These are phyloP conservation scores for Drosophila atripex DNA, from an alignment of 2,888 invertebrate genomes.

Conservation along the genomic window DNA sequence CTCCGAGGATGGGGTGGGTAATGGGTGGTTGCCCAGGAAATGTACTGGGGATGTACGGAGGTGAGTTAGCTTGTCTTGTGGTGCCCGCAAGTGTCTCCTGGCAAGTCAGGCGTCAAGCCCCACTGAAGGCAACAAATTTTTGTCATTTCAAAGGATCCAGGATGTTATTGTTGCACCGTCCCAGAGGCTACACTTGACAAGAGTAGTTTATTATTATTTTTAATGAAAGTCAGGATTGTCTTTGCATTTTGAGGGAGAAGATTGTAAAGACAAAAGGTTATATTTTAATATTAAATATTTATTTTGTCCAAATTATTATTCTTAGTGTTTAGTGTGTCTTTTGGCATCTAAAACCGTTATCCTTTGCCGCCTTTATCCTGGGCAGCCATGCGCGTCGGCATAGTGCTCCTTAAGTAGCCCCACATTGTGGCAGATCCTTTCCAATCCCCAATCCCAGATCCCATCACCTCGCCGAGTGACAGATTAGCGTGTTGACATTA, in stretches of 20 bases:
- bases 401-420: conserved; percentile 41
- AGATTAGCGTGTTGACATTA: conserved; percentile 70
- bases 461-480: conserved; percentile 43
- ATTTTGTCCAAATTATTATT: neutral
- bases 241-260: neutral
- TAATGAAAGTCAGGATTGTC: neutral
- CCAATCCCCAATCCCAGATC: conserved; percentile 13
- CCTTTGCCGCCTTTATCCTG: conserved; percentile 39
- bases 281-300: neutral
- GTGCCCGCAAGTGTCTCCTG: conserved; percentile 53
- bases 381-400: conserved; percentile 48
- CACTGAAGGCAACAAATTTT: conserved; percentile 65
- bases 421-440: conserved; percentile 35
- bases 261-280: neutral
- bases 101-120: conserved; percentile 58
- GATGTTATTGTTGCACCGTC: conserved; percentile 53
- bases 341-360: conserved; percentile 2
- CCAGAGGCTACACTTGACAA: conserved; percentile 17
- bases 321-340: conserved; percentile 2
- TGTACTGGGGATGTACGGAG: conserved; percentile 15
- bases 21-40: conserved; percentile 11
- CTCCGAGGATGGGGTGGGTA: conserved; percentile 9
- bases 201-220: conserved; percentile 15
- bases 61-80: conserved; percentile 41
- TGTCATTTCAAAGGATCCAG: conserved; percentile 64